These are phyloP conservation scores for Orthonychiurus folsomi DNA, from an alignment of 2,888 invertebrate genomes.

Conservation along the genomic window DNA sequence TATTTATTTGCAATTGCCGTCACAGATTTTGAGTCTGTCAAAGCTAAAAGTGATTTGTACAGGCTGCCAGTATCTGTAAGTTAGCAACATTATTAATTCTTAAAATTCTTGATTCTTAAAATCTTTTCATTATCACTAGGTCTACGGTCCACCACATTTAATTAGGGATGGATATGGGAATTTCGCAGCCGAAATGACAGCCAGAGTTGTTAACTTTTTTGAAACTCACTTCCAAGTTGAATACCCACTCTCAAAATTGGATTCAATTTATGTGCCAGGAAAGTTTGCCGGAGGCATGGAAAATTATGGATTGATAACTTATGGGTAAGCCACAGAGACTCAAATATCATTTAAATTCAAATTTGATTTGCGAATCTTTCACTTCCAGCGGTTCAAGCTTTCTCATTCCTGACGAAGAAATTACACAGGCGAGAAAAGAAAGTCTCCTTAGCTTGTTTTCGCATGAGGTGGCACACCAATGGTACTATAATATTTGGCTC, in stretches of 20 bases:
- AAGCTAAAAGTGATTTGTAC: slow-evolving; percentile 8
- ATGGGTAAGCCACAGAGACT: no score
- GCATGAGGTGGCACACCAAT: slow-evolving; percentile 12
- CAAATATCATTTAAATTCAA: no score
- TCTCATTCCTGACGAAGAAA: not conserved
- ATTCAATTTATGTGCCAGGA: slow-evolving; percentile 22
- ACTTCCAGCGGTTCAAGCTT: not conserved
- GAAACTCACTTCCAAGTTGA: slow-evolving; percentile 17
- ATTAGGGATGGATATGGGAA: slow-evolving; percentile 10
- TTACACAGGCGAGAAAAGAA: not conserved
- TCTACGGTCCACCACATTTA: slow-evolving; percentile 15
- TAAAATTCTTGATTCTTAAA: no score
- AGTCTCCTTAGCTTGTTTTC: not conserved
- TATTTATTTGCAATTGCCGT: slow-evolving; percentile 25
- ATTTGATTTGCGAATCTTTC: not conserved
- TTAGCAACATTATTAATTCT: no score
- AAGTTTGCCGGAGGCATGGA: slow-evolving; percentile 28
- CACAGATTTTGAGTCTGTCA: slow-evolving; percentile 15
- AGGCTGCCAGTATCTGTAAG: slow-evolving; percentile 16
- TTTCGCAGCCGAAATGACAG: slow-evolving; percentile 10
- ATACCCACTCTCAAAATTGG: slow-evolving; percentile 24
- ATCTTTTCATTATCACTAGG: no score
- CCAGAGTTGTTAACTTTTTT: slow-evolving; percentile 17
- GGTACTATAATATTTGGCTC: no score
- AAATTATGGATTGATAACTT: slow-evolving; percentile 28